These are phyloP conservation scores for Kryptolebias ocellatus DNA, from an alignment of 2,797 vertebrate species.

Conservation along the genomic window DNA sequence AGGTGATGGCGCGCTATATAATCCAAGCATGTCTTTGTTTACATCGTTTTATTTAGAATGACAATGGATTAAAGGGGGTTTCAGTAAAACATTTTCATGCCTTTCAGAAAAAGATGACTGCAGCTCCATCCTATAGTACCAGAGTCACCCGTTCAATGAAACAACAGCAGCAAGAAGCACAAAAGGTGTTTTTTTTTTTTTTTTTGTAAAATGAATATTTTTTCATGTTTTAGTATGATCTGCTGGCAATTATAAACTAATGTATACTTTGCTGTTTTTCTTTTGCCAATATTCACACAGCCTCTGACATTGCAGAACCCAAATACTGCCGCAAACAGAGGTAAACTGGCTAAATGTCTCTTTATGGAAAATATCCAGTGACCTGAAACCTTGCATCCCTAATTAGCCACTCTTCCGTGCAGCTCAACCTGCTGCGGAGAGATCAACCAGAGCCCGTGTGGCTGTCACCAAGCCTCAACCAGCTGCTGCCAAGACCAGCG, in stretches of 20 bases:
- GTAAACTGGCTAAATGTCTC: constrained; percentile 25
- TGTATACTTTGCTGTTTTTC: neutral
- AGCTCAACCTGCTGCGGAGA: constrained; percentile 51
- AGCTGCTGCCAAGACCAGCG: constrained; percentile 37
- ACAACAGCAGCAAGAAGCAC: constrained; percentile 56
- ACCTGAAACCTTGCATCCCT: neutral
- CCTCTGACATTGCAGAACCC: constrained; percentile 44
- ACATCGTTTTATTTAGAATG: neutral
- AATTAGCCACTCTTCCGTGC: constrained; percentile 1
- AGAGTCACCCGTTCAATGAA: constrained; percentile 83
- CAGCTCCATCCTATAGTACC: constrained; percentile 33
- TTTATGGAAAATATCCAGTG: neutral
- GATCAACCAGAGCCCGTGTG: constrained; percentile 41
- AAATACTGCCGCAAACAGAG: constrained; percentile 47
- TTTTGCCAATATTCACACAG: constrained; percentile 23
- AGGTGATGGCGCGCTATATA: constrained; percentile 44
- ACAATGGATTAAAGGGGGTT: neutral
- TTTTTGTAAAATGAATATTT: neutral
- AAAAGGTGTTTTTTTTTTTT: constrained; percentile 48
- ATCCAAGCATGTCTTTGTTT: neutral
- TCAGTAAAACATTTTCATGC: neutral
- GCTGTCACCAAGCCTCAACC: constrained; percentile 42
- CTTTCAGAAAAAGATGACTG: constrained; percentile 53
- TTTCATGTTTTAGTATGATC: neutral
- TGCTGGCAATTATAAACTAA: neutral